phyloP scores from a whole-genome alignment of 2,113 vertebrate species.

The Fregetta grallaria region DNA sequence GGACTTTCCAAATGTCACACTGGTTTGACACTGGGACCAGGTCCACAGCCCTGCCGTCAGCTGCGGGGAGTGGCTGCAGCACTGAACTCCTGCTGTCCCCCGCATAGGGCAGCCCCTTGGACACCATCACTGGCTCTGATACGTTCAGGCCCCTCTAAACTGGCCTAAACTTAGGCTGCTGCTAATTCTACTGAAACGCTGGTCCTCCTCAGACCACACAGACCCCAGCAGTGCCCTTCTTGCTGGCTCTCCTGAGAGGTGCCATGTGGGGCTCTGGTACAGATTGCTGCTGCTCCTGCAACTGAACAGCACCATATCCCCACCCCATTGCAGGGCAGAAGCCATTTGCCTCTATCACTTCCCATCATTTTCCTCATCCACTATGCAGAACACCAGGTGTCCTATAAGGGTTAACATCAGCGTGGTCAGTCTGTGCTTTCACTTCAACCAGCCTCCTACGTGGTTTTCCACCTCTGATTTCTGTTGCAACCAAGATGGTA shows the following conservation, averaged over 20 bases:
- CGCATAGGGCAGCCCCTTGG: accelerated
- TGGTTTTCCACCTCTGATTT: background rate
- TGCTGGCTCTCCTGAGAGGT: accelerated
- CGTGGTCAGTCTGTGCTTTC: accelerated
- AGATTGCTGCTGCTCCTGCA: accelerated
- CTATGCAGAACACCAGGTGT: background rate
- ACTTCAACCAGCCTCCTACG: background rate
- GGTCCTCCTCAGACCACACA: background rate
- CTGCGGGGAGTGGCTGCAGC: background rate
- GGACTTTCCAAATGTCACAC: background rate
- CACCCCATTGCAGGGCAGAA: background rate
- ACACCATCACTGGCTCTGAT: background rate
- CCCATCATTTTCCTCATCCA: background rate
- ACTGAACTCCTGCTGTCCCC: background rate
- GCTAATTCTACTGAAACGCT: background rate
- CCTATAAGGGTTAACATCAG: background rate
- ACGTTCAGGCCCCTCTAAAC: accelerated
- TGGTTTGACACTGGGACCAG: background rate
- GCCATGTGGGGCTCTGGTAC: accelerated
- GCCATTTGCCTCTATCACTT: background rate
- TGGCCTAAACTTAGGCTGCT: background rate
- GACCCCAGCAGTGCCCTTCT: background rate
- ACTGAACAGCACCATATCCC: background rate
- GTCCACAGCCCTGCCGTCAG: background rate
- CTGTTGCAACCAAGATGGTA: background rate